Percentiles rank a stretch among this genome's conserved stretches.
These are phyloP conservation scores for Drosophila suboccidentalis DNA, from an alignment of 2,888 invertebrate genomes.

Conservation along the genomic window DNA sequence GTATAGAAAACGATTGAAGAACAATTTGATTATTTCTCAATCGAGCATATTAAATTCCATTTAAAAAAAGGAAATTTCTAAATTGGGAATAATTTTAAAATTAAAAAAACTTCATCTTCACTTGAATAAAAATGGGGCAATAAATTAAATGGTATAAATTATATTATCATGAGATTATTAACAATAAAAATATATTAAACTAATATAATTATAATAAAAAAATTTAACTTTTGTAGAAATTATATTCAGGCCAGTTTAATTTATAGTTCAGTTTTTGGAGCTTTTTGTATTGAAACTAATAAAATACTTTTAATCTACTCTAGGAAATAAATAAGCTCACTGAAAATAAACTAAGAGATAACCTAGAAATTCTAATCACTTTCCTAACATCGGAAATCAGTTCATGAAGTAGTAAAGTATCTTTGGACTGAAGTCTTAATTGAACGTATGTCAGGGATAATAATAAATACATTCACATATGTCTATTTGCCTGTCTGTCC, in stretches of 20 bases:
- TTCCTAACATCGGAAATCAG: not conserved
- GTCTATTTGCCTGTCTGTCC: not conserved
- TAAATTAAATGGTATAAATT: no score
- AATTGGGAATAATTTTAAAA: no score
- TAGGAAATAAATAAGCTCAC: not conserved
- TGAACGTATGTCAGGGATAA: slow-evolving; percentile 1
- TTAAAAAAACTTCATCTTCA: no score
- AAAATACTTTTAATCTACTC: not conserved
- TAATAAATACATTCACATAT: not conserved
- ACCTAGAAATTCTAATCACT: not conserved
- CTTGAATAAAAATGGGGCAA: no score
- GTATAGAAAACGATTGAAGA: no score
- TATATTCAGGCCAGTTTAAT: no score
- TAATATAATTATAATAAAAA: no score
- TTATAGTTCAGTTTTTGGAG: no score
- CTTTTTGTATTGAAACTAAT: not conserved
- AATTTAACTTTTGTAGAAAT: no score
- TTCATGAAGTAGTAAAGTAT: not conserved
- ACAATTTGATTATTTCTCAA: no score
- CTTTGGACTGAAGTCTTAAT: not conserved
- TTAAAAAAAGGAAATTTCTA: not conserved
- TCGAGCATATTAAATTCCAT: no score
- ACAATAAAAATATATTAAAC: not conserved
- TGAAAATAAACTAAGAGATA: not conserved
- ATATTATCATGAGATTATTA: no score